Conservation (phyloP, 2,888 invertebrate species). For the Callosobruchus maculatus region DNA sequence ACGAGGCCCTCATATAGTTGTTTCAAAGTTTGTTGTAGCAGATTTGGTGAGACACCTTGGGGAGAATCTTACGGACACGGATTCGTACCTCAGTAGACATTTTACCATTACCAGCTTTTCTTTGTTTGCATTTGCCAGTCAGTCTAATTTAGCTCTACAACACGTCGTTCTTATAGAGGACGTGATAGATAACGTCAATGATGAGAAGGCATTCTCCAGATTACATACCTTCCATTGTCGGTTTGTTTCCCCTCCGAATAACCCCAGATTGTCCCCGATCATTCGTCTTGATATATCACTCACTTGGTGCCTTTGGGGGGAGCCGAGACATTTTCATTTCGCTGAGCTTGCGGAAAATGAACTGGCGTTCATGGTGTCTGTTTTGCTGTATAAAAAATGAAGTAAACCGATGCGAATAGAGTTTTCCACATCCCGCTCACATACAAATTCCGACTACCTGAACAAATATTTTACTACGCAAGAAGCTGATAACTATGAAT, state of each 20-base stretch:
- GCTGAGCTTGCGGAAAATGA: background rate
- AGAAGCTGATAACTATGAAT: no score
- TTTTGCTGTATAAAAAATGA: background rate
- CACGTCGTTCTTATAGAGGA: background rate
- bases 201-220: background rate
- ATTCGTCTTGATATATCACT: background rate
- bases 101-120: no score
- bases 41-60: no score
- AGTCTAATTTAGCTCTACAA: background rate
- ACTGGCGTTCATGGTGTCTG: background rate
- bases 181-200: background rate
- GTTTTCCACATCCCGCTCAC: no score
- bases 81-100: no score
- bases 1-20: no score
- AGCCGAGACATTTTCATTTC: background rate
- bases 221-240: background rate
- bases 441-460: no score
- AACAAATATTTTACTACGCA: no score
- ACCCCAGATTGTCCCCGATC: background rate
- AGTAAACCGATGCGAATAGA: no score
- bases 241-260: background rate
- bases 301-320: background rate
- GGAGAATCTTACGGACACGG: no score
- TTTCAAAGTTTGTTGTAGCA: no score
- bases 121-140: background rate